Evolutionary conservation across 2,888 invertebrate species (phyloP), one percentile per base, ranked within the genome.

Genomic region (Polietes domitor): DNA sequence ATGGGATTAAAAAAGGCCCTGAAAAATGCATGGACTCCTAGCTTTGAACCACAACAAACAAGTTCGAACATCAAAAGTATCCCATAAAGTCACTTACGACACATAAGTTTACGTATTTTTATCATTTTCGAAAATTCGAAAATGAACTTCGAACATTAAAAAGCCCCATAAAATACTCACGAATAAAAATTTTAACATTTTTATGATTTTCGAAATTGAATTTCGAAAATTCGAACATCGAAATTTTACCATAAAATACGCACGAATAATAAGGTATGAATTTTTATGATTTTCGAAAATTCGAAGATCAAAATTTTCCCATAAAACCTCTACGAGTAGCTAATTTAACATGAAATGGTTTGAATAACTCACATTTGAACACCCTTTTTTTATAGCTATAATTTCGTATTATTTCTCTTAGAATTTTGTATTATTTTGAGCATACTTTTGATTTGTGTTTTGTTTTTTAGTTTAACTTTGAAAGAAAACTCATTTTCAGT

Each of bases 401-500:
- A 61, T 61, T 80, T 72, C n/a, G n/a, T 72, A 41, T 63, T 32
- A 55, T 50, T 82, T 74, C 41, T 82, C 74, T 28, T 79, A 79
- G 47, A 12, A 61, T 72, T 63, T 41, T 47, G 37, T 71, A 26
- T 21, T 47, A 12, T 43, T 84, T 84, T 81, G 58, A 78, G 85
- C 82, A 82, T 80, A 55, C 74, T 85, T 79, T 43, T 43, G 21
- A 32, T 32, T 32, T 37, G 17, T 5, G 71, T 83, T 82, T 77
- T 12, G 17, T n/a, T 77, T 76, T 76, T 75, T 72, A 75, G 19
- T 43, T 70, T 78, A 75, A 80, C 32, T 55, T 28, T 28, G n/a
- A 37, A 41, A 65, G 19, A 65, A 74, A 84, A 81, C 68, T 83
- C 80, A 84, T 82, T 83, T 78, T 84, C 41, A 80, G 58, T 85